phyloP scores from a whole-genome alignment of 2,113 vertebrate genomes.

The Thalassarche chlororhynchos region DNA sequence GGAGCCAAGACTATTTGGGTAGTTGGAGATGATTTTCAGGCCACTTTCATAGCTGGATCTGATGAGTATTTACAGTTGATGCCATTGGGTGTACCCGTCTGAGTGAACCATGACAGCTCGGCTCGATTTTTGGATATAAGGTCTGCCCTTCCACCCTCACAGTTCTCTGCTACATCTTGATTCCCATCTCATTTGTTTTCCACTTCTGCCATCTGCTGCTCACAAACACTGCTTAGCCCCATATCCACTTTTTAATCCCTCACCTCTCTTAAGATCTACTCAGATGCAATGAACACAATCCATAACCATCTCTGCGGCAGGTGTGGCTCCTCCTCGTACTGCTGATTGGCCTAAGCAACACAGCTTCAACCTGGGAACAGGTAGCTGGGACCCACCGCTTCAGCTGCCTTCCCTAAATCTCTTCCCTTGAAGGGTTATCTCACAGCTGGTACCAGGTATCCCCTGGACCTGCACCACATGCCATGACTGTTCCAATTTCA shows the following conservation, averaged over 20 bases:
- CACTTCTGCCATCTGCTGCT: background rate
- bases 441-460: background rate
- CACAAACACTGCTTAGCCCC: background rate
- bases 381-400: background rate
- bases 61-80: background rate
- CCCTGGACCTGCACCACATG: background rate
- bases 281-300: background rate
- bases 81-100: background rate
- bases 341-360: background rate
- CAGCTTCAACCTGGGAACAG: background rate
- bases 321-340: background rate
- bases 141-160: background rate
- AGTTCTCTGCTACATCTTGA: background rate
- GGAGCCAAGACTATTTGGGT: background rate
- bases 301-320: background rate
- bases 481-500: background rate
- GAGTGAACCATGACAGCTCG: background rate
- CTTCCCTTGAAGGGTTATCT: background rate
- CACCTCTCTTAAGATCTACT: background rate
- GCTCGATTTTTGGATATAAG: background rate
- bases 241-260: background rate
- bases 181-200: background rate
- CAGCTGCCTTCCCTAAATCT: background rate
- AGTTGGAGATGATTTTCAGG: background rate
- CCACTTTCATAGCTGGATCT: background rate